Evolutionary conservation across 2,888 invertebrate species (phyloP).

Genomic region (Eumerus sabulonum): DNA sequence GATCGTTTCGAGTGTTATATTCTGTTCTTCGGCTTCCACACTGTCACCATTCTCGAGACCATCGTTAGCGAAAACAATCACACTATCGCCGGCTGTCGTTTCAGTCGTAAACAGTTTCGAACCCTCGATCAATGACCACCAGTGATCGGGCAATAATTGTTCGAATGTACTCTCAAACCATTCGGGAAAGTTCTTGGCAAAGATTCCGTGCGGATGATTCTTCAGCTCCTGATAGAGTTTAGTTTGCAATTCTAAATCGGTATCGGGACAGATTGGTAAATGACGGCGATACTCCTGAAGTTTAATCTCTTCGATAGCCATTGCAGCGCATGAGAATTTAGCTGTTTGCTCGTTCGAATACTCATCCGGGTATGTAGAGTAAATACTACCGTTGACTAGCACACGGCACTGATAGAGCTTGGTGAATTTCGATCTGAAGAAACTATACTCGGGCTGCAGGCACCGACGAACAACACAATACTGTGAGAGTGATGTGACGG

Average conservation of each 20-base stretch:
- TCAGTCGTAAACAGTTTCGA: slow-evolving; percentile 80
- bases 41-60: slow-evolving; percentile 68
- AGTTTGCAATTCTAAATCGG: slow-evolving; percentile 73
- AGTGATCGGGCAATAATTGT: slow-evolving; percentile 85
- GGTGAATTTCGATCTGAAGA: slow-evolving; percentile 71
- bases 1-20: slow-evolving; percentile 69
- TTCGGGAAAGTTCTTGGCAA: slow-evolving; percentile 81
- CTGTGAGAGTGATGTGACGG: slow-evolving; percentile 71
- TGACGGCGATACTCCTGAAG: slow-evolving; percentile 72
- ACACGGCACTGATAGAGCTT: slow-evolving; percentile 74
- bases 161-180: slow-evolving; percentile 82
- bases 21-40: slow-evolving; percentile 19
- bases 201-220: slow-evolving; percentile 81
- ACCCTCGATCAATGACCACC: slow-evolving; percentile 83
- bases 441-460: slow-evolving; percentile 72
- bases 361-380: slow-evolving; percentile 76
- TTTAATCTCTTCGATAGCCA: slow-evolving; percentile 75
- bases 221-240: slow-evolving; percentile 74
- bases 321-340: slow-evolving; percentile 73
- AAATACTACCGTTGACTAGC: slow-evolving; percentile 72
- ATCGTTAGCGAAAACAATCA: slow-evolving; percentile 75
- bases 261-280: slow-evolving; percentile 72
- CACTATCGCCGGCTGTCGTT: slow-evolving; percentile 73
- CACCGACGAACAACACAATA: slow-evolving; percentile 74
- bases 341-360: slow-evolving; percentile 73